Evolutionary conservation across 2,888 invertebrate genomes (phyloP).

Genomic region (Drosophila mercatorum): DNA sequence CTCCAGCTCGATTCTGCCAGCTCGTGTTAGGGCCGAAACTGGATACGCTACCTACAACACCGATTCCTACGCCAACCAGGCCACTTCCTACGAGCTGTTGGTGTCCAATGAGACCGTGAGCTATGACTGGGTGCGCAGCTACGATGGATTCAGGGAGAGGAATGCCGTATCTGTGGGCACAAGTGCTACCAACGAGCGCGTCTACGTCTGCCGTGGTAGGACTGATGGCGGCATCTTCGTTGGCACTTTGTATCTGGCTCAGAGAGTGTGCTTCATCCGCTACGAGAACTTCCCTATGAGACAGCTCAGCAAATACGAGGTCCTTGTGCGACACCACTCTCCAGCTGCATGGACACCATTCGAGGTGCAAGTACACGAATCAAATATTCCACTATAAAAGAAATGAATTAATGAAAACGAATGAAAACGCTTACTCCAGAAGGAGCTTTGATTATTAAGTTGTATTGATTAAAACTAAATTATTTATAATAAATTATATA

Average conservation of each 20-base stretch:
- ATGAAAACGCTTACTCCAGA: not conserved
- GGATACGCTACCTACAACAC: slow-evolving; percentile 38
- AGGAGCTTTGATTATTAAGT: not conserved
- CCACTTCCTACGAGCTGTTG: slow-evolving; percentile 29
- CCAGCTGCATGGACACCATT: not conserved
- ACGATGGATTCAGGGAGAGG: slow-evolving; percentile 47
- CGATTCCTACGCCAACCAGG: not conserved
- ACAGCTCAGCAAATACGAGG: slow-evolving; percentile 50
- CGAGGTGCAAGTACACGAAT: not conserved
- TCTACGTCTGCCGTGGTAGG: slow-evolving; percentile 45
- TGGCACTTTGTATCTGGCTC: slow-evolving; percentile 38
- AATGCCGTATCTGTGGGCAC: slow-evolving; percentile 51
- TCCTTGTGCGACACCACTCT: slow-evolving; percentile 24
- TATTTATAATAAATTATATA: no score
- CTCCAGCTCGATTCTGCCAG: slow-evolving; percentile 33
- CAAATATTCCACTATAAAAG: not conserved
- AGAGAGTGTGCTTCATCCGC: slow-evolving; percentile 41
- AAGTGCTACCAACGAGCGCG: slow-evolving; percentile 36
- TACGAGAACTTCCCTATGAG: slow-evolving; percentile 39
- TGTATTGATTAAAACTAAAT: not conserved
- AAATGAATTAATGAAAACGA: no score
- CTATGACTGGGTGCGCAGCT: slow-evolving; percentile 54
- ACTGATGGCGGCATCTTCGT: slow-evolving; percentile 37
- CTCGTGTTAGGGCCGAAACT: slow-evolving; percentile 53
- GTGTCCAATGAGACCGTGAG: slow-evolving; percentile 31